Base-by-base conservation (phyloP, 2,113 vertebrate species). In the Sylvilagus bachmani region DNA sequence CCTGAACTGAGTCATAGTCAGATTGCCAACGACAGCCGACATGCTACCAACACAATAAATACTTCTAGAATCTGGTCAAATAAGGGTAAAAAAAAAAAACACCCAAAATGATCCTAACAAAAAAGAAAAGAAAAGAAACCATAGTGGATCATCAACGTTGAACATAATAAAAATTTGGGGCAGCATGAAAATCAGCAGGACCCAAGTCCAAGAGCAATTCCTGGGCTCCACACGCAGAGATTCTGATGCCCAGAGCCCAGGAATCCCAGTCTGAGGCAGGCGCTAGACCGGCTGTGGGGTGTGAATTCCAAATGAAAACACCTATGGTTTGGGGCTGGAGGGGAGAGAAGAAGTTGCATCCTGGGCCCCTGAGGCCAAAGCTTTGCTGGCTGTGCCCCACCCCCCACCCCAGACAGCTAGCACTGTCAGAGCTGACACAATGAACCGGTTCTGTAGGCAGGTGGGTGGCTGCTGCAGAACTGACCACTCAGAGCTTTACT, bases 131-230 rank as follows among this genome's bases (percentile, higher is more conserved):
- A 25, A 86, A 55, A 87, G 12, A 53, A 88, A 82, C 27, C 51
- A 38, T 61, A 25, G 7, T 55, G 31, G n/a, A 33, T 88, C 83
- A 93, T 91, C 85, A 93, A 90, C 21, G 70, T 80, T 25, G 9
- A 93, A 22, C 12, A 11, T 86, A 94, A 11, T 86, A 94, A 94
- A 86, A 78, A 29, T 75, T 17, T 24, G 31, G n/a, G 2, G 21
- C 22, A 87, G 10, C 7, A 2, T 69, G 51, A 75, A 49, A 64
- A 25, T 89, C n/a, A 74, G 27, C 0, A 1, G 19, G 10, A 4
- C 14, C 21, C 64, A 86, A 86, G n/a, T 92, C n/a, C 58, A 94
- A 71, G 29, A 71, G 12, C 8, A 31, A 5, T 86, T 81, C 79
- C 66, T 66, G 22, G 22, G 33, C 21, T 3, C 8, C 4, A 29